phyloP scores from a whole-genome alignment of 2,888 invertebrate genomes.

The Emmelina monodactyla region DNA sequence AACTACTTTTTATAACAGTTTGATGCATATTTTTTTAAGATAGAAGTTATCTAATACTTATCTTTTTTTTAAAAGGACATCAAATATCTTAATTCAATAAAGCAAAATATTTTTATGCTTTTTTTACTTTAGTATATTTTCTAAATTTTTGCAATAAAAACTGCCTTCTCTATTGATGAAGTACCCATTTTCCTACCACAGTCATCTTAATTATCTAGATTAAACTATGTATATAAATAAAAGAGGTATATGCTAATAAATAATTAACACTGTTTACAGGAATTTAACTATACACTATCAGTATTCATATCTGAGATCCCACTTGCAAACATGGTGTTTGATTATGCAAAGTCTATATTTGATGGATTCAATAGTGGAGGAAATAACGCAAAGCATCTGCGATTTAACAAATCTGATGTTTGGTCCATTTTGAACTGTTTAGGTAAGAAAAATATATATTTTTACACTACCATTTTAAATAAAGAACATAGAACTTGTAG shows the following conservation, averaged over 20 bases:
- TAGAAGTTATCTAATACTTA: background rate
- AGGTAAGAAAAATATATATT: too few species aligned
- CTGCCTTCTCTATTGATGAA: too few species aligned
- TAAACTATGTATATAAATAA: background rate
- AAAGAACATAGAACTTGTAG: too few species aligned
- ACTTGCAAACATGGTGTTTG: conserved; percentile 56
- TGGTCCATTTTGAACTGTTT: conserved; percentile 56
- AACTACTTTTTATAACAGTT: conserved; percentile 1
- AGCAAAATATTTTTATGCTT: too few species aligned
- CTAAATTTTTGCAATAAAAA: too few species aligned
- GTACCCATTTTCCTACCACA: too few species aligned
- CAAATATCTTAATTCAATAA: too few species aligned
- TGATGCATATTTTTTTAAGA: too few species aligned
- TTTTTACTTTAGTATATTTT: too few species aligned
- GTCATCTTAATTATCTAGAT: too few species aligned
- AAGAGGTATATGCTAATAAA: background rate
- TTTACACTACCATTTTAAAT: too few species aligned
- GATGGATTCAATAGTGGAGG: conserved; percentile 20
- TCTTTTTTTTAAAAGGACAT: too few species aligned
- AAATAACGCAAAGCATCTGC: conserved; percentile 18
- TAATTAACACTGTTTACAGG: conserved; percentile 30
- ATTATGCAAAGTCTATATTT: conserved; percentile 38
- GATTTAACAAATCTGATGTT: conserved; percentile 50
- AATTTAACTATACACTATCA: conserved; percentile 66
- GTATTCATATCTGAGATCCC: conserved; percentile 70